Conservation (phyloP, 2,113 vertebrate species). For the Fulmarus glacialis region DNA sequence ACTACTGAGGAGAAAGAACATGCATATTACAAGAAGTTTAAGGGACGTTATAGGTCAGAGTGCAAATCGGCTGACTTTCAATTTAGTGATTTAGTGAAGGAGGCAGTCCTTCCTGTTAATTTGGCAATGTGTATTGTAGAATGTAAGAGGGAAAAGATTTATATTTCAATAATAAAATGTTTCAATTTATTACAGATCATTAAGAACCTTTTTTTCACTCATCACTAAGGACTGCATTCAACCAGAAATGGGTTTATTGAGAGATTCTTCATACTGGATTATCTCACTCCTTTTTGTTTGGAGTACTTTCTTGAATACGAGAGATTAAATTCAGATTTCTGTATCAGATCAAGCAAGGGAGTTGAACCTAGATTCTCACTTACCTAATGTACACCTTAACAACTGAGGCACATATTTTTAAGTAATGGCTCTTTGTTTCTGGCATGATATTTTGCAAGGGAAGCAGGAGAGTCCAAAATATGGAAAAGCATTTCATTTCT, state of each 20-base stretch:
- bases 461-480: neutral
- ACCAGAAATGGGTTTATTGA: neutral
- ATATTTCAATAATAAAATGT: neutral
- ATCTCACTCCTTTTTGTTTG: neutral
- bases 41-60: neutral
- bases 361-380: neutral
- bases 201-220: neutral
- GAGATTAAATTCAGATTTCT: neutral
- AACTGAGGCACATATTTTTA: neutral
- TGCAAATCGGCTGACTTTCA: neutral
- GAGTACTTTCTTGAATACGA: neutral
- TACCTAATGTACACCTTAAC: neutral
- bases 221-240: neutral
- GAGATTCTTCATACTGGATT: neutral
- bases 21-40: neutral
- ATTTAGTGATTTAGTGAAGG: neutral
- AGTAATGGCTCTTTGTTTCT: neutral
- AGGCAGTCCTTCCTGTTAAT: neutral
- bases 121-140: neutral
- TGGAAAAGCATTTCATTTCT: neutral
- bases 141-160: neutral
- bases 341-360: neutral
- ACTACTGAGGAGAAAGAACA: neutral
- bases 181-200: neutral
- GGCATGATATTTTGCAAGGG: neutral